phyloP scores from a whole-genome alignment of 2,888 invertebrate genomes.

The Eucriotettix oculatus region DNA sequence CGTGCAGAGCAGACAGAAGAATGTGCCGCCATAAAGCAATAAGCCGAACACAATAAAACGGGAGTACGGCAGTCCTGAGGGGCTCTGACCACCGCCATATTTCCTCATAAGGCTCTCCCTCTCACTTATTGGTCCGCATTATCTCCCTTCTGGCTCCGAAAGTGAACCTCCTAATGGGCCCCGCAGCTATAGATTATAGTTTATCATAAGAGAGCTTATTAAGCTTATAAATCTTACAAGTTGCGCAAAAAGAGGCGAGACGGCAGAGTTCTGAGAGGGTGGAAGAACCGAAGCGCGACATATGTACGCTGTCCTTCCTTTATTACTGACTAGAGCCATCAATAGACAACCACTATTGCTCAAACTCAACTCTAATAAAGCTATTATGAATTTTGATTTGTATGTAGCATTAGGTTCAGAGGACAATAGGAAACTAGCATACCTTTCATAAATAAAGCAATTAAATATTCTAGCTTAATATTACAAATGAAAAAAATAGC shows the following conservation, averaged over 20 bases:
- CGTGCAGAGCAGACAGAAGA: neutral
- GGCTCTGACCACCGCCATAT: neutral
- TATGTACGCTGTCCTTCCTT: too few species aligned
- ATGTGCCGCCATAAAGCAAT: neutral
- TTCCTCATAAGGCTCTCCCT: neutral
- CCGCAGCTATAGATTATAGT: conserved; percentile 10
- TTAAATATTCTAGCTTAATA: too few species aligned
- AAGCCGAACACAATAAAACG: neutral
- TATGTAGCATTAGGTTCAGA: too few species aligned
- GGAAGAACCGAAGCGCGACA: neutral
- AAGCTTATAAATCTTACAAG: conserved; percentile 7
- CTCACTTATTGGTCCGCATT: neutral
- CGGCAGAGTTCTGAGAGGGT: neutral
- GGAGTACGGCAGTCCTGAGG: neutral
- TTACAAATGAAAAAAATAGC: too few species aligned
- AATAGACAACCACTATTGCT: too few species aligned
- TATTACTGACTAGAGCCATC: too few species aligned
- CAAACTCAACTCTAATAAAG: too few species aligned
- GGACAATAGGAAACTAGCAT: too few species aligned
- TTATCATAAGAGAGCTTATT: conserved; percentile 9
- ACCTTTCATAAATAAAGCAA: too few species aligned
- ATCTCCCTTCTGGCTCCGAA: neutral
- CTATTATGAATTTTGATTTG: too few species aligned
- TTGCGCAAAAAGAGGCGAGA: conserved; percentile 1
- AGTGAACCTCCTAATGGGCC: neutral